These are phyloP conservation scores for Phrixothrix hirtus DNA, from an alignment of 2,888 invertebrate genomes.

Conservation along the genomic window DNA sequence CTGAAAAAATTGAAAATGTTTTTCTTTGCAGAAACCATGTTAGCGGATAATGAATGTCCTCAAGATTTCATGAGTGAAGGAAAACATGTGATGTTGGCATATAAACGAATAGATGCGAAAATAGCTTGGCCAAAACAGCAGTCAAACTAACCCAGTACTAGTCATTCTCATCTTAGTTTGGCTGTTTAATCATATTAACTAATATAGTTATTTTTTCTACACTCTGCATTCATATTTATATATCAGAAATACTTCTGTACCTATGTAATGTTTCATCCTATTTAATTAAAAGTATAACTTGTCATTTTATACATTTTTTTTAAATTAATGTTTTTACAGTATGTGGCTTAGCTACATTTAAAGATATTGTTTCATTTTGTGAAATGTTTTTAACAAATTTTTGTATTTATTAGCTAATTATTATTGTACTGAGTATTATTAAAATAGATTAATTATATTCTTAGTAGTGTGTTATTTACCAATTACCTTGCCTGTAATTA, in stretches of 20 bases:
- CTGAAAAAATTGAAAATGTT: too few species aligned
- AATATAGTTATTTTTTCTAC: conserved; percentile 32
- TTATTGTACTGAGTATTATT: conserved; percentile 43
- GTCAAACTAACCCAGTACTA: conserved; percentile 43
- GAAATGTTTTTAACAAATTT: conserved; percentile 37
- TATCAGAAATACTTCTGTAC: conserved; percentile 16
- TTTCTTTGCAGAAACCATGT: conserved; percentile 75
- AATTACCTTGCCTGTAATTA: too few species aligned
- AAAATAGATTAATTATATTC: conserved; percentile 42
- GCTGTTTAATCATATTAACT: conserved; percentile 32
- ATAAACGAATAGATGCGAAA: conserved; percentile 93
- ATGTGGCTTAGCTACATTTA: conserved; percentile 41
- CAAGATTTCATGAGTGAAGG: conserved; percentile 81
- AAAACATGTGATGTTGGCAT: conserved; percentile 89
- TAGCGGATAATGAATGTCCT: conserved; percentile 88
- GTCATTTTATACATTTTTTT: conserved; percentile 39
- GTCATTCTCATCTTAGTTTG: conserved; percentile 40
- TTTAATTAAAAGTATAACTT: conserved; percentile 23
- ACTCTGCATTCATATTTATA: conserved; percentile 22
- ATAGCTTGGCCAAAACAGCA: conserved; percentile 89
- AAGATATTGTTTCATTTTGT: conserved; percentile 36
- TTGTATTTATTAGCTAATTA: conserved; percentile 42
- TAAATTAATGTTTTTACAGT: conserved; percentile 42
- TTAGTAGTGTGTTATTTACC: conserved; percentile 25
- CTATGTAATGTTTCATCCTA: conserved; percentile 12